Evolutionary conservation across 2,113 vertebrate species (phyloP).

Genomic region (Grantiella picta): DNA sequence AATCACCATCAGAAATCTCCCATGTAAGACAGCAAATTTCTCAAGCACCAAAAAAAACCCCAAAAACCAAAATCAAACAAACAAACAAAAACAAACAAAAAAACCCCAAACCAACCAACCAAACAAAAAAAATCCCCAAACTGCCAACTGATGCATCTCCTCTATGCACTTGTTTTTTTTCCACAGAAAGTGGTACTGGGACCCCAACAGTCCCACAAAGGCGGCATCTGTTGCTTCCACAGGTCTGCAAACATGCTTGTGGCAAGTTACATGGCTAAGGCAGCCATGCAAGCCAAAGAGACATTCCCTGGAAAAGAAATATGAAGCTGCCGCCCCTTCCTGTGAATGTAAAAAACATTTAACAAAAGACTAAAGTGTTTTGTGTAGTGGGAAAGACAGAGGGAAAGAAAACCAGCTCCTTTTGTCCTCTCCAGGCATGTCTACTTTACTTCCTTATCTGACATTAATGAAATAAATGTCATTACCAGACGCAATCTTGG

Average conservation of each 20-base stretch:
- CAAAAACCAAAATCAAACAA: background rate
- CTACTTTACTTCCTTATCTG: background rate
- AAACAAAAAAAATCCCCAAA: background rate
- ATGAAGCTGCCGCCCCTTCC: background rate
- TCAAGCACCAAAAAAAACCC: background rate
- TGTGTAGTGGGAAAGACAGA: background rate
- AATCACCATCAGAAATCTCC: slow-evolving; percentile 41
- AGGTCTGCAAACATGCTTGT: background rate
- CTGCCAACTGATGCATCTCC: background rate
- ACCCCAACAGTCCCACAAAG: background rate
- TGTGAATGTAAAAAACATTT: background rate
- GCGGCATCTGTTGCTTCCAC: background rate
- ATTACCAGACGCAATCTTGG: background rate
- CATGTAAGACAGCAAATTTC: slow-evolving; percentile 26
- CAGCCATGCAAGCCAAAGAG: background rate
- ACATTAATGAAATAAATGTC: background rate
- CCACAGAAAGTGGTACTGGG: background rate
- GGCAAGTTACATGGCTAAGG: background rate
- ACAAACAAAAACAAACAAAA: background rate
- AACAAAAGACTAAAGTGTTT: background rate
- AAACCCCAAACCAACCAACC: too few species aligned
- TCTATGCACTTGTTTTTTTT: background rate
- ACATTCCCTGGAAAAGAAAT: background rate
- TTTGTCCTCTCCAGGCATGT: background rate
- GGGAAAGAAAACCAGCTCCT: background rate